Base-by-base conservation (phyloP, 2,888 invertebrate species). In the Lutraria lutraria region DNA sequence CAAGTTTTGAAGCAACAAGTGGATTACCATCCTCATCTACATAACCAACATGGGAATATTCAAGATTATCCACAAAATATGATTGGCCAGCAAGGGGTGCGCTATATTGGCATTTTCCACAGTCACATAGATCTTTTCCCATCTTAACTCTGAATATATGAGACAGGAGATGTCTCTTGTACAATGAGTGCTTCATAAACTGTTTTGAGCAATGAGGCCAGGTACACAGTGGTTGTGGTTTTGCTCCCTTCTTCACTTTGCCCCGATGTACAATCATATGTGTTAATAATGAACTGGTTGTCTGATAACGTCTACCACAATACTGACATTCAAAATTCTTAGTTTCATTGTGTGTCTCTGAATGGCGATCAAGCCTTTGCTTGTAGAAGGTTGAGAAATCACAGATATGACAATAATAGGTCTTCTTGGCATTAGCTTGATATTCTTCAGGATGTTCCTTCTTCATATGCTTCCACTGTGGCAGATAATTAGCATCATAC, bases 251-350 rank as follows among this genome's bases (percentile, higher is more conserved):
- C 83, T 89, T 89, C 1, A 91, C 82, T 83, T 85, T 90, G 0
- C 91, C 91, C 29, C 91, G 83, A 31, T 92, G 92, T 8, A 90
- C 68, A 31, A 92, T 92, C 85, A 90, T 88, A 80, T 92, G 92
- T 0, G 92, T 91, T 25, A 89, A 76, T 53, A 91, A 81, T n/a
- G 92, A 91, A 54, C 91, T 92, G 19, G 89, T 88, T 12, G 92
- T 92, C 52, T 92, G 91, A 81, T 90, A 92, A 63, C 82, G 85
- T 63, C 86, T 90, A 10, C 72, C 56, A 81, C 92, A 92, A 76
- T 86, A 88, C 60, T 88, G 80, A 86, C 92, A 92, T 31, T 86
- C 86, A 76, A 92, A 92, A 31, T 85, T 79, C 68, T 90, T 91
- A 21, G 87, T 89, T 16, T 84, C 29, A 83, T 90, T 91, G 81